phyloP scores from a whole-genome alignment of 2,888 invertebrate species.

The Dendrolimus pini region DNA sequence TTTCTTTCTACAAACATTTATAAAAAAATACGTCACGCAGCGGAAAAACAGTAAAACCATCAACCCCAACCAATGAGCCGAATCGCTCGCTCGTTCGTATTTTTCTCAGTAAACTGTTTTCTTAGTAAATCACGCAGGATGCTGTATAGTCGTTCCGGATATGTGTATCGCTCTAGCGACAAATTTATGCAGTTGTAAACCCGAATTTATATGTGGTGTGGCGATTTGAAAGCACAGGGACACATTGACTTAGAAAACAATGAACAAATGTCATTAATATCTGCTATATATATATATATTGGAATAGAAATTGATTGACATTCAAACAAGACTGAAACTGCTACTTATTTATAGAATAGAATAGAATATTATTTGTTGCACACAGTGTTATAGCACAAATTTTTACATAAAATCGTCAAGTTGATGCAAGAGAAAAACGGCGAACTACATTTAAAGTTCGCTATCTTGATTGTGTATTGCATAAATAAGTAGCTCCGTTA shows the following conservation, averaged over 20 bases:
- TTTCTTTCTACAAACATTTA: not conserved
- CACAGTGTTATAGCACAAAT: too few relatives aligned
- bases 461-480: too few relatives aligned
- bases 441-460: too few relatives aligned
- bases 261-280: too few relatives aligned
- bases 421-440: too few relatives aligned
- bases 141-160: conserved; percentile 57
- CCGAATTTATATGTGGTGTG: conserved; percentile 60
- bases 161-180: conserved; percentile 66
- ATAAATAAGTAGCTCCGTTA: too few relatives aligned
- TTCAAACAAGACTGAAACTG: too few relatives aligned
- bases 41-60: not conserved
- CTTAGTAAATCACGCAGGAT: conserved; percentile 34
- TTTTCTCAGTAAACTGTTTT: not conserved
- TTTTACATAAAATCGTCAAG: too few relatives aligned
- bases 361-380: too few relatives aligned
- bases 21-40: not conserved
- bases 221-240: conserved; percentile 44
- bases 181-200: conserved; percentile 71
- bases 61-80: not conserved
- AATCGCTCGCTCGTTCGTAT: not conserved
- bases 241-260: conserved; percentile 17
- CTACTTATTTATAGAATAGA: too few relatives aligned
- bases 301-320: not conserved
- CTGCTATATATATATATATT: not conserved